These are phyloP conservation scores for Ariolimax columbianus DNA, from an alignment of 2,888 invertebrate species.

Conservation along the genomic window DNA sequence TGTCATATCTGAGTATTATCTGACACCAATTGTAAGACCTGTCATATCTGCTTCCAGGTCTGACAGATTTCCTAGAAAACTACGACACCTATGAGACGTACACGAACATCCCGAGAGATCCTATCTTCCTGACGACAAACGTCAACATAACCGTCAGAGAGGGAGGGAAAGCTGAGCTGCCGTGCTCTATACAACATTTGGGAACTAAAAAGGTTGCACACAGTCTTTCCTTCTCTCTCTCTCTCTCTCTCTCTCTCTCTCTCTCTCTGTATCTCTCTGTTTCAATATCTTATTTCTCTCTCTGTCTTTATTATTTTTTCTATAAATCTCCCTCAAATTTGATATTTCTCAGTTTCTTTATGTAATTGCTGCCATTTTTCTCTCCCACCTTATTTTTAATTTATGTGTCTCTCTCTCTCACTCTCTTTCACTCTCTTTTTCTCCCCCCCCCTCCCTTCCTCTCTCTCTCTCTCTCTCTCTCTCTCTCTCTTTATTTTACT, in stretches of 20 bases:
- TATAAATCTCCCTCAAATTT: no score
- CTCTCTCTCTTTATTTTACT: no score
- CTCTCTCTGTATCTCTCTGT: not conserved
- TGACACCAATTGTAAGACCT: no score
- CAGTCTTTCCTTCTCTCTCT: not conserved
- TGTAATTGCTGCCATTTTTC: no score
- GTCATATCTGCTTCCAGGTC: slow-evolving; percentile 6
- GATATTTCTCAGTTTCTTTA: no score
- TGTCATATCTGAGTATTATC: no score
- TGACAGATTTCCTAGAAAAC: slow-evolving; percentile 32
- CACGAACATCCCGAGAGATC: slow-evolving; percentile 49
- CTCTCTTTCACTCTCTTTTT: not conserved
- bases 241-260: not conserved
- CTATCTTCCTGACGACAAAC: slow-evolving; percentile 47
- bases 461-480: no score
- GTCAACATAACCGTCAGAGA: slow-evolving; percentile 53
- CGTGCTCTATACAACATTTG: slow-evolving; percentile 52
- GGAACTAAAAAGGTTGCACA: slow-evolving; percentile 52
- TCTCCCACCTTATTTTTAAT: not conserved
- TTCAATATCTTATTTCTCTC: no score
- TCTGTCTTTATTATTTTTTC: no score
- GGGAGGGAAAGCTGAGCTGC: slow-evolving; percentile 51
- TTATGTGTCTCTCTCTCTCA: not conserved
- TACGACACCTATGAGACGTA: slow-evolving; percentile 29
- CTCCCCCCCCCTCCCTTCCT: not conserved